phyloP scores from a whole-genome alignment of 2,888 invertebrate genomes.

The Sinhomidia bicolor region DNA sequence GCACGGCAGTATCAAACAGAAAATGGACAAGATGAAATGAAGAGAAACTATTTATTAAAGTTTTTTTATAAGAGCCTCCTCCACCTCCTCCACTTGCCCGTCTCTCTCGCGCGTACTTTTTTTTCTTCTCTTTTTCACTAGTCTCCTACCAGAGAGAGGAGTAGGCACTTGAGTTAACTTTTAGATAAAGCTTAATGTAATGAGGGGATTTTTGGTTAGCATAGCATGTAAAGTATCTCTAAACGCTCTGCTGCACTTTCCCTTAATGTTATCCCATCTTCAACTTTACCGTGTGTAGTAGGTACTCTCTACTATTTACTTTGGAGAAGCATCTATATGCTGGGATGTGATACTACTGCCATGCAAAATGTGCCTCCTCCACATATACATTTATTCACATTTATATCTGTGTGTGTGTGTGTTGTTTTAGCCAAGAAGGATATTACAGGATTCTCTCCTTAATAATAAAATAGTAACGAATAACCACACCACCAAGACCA shows the following conservation, averaged over 20 bases:
- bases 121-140: background rate
- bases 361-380: background rate
- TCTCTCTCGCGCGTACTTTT: background rate
- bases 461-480: slow-evolving; percentile 29
- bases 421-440: background rate
- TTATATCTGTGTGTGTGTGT: too few relatives aligned
- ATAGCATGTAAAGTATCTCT: slow-evolving; percentile 35
- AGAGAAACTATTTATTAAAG: slow-evolving; percentile 42
- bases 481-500: slow-evolving; percentile 17
- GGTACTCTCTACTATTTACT: too few relatives aligned
- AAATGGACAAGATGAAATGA: slow-evolving; percentile 50
- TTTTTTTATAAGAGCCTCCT: slow-evolving; percentile 9
- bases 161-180: background rate
- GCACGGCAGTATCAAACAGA: background rate
- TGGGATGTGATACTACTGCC: background rate
- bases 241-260: slow-evolving; percentile 6
- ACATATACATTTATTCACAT: background rate
- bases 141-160: too few relatives aligned
- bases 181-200: slow-evolving; percentile 51
- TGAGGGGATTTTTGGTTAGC: slow-evolving; percentile 48
- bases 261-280: background rate
- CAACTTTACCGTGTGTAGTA: too few relatives aligned
- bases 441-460: background rate
- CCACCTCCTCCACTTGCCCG: background rate
- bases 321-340: too few relatives aligned